These are phyloP conservation scores for Sussaba pulchella DNA, from an alignment of 2,888 invertebrate species.

Conservation along the genomic window DNA sequence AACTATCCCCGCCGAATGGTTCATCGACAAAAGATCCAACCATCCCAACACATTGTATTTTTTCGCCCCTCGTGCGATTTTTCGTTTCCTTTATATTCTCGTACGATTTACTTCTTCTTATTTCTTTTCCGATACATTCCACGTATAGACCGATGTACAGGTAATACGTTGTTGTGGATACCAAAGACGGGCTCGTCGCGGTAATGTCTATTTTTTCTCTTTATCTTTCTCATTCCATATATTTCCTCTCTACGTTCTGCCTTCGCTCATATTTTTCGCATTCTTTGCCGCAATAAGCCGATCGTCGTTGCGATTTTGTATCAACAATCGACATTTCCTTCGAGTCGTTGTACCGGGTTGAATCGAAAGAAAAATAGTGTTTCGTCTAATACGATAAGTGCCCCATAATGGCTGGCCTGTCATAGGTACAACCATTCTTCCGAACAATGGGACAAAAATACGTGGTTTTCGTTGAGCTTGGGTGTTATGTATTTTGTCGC, in stretches of 20 bases:
- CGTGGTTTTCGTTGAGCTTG: constrained; percentile 9
- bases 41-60: constrained; percentile 65
- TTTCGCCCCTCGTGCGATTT: constrained; percentile 75
- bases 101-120: neutral
- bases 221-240: neutral
- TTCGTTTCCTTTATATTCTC: constrained; percentile 22
- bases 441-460: constrained; percentile 12
- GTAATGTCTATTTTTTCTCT: neutral
- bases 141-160: neutral
- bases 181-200: neutral
- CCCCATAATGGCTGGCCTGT: constrained; percentile 16
- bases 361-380: neutral
- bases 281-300: neutral
- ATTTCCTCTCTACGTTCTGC: neutral
- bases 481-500: constrained; percentile 20
- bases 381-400: constrained; percentile 20
- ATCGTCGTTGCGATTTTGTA: neutral
- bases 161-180: constrained; percentile 1
- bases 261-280: neutral
- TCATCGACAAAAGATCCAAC: constrained; percentile 59
- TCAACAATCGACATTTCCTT: constrained; percentile 3
- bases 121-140: neutral
- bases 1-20: constrained; percentile 54
- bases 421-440: constrained; percentile 6
- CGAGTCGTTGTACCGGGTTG: neutral